These are phyloP conservation scores for Calvadosia cruxmelitensis DNA, from an alignment of 30 jellyfish, hydroid and myxozoan genomes.

Conservation along the genomic window DNA sequence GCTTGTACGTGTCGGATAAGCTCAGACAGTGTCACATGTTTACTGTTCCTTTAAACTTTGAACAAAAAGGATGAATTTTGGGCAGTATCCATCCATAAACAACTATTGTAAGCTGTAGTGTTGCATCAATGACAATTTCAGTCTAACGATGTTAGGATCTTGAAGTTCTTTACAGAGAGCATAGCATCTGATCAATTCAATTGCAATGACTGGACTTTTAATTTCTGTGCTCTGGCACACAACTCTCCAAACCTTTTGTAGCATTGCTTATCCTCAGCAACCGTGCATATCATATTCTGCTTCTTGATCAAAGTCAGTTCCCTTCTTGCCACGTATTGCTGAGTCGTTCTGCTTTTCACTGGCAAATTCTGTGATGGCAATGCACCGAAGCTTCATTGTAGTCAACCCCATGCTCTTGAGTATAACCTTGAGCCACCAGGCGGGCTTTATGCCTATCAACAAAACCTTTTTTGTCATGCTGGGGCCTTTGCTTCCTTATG, in stretches of 20 bases:
- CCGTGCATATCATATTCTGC: no score
- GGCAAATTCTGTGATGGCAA: conserved; percentile 4
- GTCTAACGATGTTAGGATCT: background rate
- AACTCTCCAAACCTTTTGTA: no score
- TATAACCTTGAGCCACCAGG: no score
- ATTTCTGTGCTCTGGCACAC: background rate
- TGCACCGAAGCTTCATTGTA: conserved; percentile 6
- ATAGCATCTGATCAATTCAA: background rate
- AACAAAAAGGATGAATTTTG: background rate
- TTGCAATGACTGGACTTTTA: background rate
- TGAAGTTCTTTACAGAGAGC: background rate
- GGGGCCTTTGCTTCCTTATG: no score
- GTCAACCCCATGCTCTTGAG: no score
- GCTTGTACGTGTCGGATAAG: background rate
- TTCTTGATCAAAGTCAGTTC: background rate
- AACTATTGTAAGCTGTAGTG: background rate
- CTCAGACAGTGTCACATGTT: background rate
- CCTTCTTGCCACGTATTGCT: background rate
- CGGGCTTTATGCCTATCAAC: no score
- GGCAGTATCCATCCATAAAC: conserved; percentile 7
- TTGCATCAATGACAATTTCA: background rate
- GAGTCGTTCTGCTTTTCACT: no score
- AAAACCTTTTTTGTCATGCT: no score
- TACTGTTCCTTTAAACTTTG: background rate
- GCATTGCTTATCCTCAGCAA: no score